Percentiles rank a stretch among this genome's conserved stretches.
phyloP scores from a whole-genome alignment of 2,113 vertebrate genomes.

The Acanthochromis polyacanthus region DNA sequence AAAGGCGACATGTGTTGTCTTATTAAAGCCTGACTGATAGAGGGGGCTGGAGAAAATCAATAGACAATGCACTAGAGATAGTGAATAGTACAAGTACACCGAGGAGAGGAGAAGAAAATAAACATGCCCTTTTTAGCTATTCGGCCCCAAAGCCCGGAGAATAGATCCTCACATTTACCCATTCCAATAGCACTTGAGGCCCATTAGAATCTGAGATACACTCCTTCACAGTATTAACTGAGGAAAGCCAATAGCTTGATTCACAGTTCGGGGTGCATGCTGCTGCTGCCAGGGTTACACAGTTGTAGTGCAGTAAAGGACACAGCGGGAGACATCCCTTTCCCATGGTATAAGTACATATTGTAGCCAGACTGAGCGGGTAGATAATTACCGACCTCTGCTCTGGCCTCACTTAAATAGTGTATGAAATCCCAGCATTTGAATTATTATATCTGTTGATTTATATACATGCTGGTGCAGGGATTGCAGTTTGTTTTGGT shows the following conservation, averaged over 20 bases:
- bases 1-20: conserved; percentile 78
- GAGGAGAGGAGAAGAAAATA: conserved; percentile 69
- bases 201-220: conserved; percentile 82
- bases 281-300: conserved; percentile 15
- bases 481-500: background rate
- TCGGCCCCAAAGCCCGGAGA: conserved; percentile 61
- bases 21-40: conserved; percentile 82
- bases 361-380: background rate
- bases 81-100: conserved; percentile 59
- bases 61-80: conserved; percentile 71
- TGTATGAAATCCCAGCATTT: background rate
- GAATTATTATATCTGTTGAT: background rate
- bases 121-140: conserved; percentile 76
- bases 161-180: conserved; percentile 75
- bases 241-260: conserved; percentile 60
- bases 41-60: conserved; percentile 75
- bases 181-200: conserved; percentile 67
- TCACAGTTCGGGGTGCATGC: conserved; percentile 31
- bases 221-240: conserved; percentile 70
- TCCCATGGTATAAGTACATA: conserved; percentile 3
- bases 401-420: conserved; percentile 4
- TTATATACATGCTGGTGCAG: background rate
- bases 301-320: conserved; percentile 21
- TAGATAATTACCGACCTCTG: background rate
- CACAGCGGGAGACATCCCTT: conserved; percentile 7